A percentile compares a stretch with the other conserved stretches of the same genome.
These are phyloP conservation scores for Eilema griseolum DNA, from an alignment of 2,888 invertebrate species.

Conservation along the genomic window DNA sequence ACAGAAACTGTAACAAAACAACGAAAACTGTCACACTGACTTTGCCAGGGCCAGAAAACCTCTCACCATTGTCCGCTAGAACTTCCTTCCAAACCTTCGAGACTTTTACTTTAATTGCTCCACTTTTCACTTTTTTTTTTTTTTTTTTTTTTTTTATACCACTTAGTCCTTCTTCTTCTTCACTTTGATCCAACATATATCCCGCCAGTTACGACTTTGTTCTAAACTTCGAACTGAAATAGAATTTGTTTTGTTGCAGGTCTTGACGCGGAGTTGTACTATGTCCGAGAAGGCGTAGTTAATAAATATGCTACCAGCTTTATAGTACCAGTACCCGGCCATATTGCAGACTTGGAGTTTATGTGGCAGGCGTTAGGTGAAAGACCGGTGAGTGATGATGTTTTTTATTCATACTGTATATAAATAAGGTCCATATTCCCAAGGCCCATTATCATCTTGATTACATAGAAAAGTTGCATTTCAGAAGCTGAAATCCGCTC, in stretches of 20 bases:
- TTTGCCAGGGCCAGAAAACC: not conserved
- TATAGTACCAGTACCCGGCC: conserved; percentile 92
- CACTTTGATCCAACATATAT: conserved; percentile 3
- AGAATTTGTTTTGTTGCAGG: conserved; percentile 83
- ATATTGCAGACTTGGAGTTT: conserved; percentile 93
- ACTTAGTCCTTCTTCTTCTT: no score
- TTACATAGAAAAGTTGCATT: no score
- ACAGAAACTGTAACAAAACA: not conserved
- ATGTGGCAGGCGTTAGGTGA: conserved; percentile 94
- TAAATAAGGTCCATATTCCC: no score
- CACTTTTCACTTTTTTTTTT: conserved; percentile 3
- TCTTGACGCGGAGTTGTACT: conserved; percentile 92
- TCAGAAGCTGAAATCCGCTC: no score
- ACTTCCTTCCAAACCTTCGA: not conserved
- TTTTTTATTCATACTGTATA: not conserved
- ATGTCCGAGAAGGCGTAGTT: conserved; percentile 93
- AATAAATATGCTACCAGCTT: conserved; percentile 95
- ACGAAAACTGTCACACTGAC: not conserved
- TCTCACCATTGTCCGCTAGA: not conserved
- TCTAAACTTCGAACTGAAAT: not conserved
- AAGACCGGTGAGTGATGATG: conserved; percentile 88
- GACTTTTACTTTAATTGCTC: conserved; percentile 9
- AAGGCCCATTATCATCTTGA: no score
- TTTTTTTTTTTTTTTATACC: no score
- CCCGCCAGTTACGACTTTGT: not conserved